Evolutionary conservation across 2,797 vertebrate species (phyloP), one percentile per base, ranked within the genome.

Genomic region (Sebastes hubbsi): DNA sequence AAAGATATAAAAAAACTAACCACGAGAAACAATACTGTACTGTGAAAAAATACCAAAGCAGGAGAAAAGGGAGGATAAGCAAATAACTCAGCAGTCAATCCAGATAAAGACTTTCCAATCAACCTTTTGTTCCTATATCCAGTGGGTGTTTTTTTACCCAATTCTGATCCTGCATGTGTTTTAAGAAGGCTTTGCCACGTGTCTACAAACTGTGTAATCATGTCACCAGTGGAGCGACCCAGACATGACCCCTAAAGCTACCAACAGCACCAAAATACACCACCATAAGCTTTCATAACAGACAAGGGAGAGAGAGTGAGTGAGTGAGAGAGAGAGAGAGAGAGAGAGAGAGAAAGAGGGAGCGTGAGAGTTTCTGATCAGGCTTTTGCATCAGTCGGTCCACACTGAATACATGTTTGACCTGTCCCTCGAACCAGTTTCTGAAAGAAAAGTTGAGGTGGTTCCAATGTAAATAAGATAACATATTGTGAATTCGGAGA

Each of bases 211-310:
- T 70, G 76, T 89, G 81, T 88, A 92, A 91, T 90, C 82, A 86
- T 89, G 79, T 87, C 86, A 88, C 78, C 79, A 79, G 63, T 87
- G 71, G 69, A 78, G 46, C n/a, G 72, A 91, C 92, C 91, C 92
- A 94, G 92, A 93, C 93, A 62, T 92, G 83, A 93, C 86, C 93
- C 36, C 59, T 78, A 91, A 94, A 93, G 84, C 86, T 82, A 78
- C 73, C 71, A 68, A 61, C 25, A 36, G 75, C 66, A 88, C 80
- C 42, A 75, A 77, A 90, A 78, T 73, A 77, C 82, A 82, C 80
- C 60, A 71, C 20, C 52, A 38, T 65, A 63, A 89, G 88, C 88
- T 88, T 87, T 78, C 11, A 13, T 70, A 75, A 81, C 58, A 78
- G 63, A 36, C 22, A 24, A 29, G 22, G 16, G 22, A 72, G 68